These are phyloP conservation scores for Danionella cerebrum DNA, from an alignment of 2,113 vertebrate genomes.

Conservation along the genomic window DNA sequence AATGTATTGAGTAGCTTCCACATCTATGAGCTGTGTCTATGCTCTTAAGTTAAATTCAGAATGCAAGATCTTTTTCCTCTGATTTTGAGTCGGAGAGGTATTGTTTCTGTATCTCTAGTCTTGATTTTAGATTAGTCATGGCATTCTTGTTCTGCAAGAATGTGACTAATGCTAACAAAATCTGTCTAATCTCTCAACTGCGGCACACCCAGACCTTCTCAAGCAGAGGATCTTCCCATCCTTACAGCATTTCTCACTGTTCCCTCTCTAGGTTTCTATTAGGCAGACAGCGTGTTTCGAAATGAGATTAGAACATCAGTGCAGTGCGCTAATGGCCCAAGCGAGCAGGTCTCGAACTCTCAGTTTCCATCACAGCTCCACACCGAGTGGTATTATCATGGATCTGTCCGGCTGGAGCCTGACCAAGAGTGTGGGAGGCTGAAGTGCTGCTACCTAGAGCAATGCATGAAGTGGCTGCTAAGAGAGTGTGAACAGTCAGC, in stretches of 20 bases:
- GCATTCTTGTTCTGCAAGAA: not conserved
- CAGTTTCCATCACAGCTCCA: slow-evolving; percentile 1
- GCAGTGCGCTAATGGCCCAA: not conserved
- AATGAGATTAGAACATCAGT: slow-evolving; percentile 19
- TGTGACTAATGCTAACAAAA: not conserved
- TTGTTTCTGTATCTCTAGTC: not conserved
- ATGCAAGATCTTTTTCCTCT: no score
- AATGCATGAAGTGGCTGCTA: slow-evolving; percentile 75
- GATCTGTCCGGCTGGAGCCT: not conserved
- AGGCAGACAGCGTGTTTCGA: not conserved
- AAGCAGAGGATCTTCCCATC: not conserved
- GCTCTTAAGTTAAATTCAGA: no score
- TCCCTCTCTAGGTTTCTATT: not conserved
- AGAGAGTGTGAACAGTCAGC: slow-evolving; percentile 67
- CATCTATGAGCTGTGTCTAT: no score
- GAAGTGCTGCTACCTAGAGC: slow-evolving; percentile 55
- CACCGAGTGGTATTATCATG: not conserved
- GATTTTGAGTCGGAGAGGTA: no score
- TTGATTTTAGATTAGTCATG: not conserved
- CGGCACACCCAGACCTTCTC: not conserved
- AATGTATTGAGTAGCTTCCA: no score
- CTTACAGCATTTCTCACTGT: not conserved
- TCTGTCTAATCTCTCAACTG: not conserved
- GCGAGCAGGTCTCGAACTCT: not conserved
- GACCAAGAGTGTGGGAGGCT: not conserved